These are phyloP conservation scores for Gopherus flavomarginatus DNA, from an alignment of 2,113 vertebrate species.

Conservation along the genomic window DNA sequence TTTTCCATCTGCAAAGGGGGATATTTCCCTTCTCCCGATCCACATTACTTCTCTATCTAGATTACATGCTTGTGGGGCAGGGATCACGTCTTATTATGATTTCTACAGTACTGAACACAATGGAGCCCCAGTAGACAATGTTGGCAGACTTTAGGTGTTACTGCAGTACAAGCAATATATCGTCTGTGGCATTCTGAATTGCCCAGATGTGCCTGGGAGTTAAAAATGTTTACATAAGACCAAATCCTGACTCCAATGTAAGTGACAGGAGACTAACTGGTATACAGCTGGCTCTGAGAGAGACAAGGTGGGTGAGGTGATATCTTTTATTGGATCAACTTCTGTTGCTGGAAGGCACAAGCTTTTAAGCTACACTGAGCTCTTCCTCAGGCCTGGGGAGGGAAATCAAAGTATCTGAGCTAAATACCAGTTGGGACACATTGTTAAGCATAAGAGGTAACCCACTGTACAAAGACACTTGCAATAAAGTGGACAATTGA, in stretches of 20 bases:
- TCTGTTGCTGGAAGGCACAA: background rate
- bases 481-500: background rate
- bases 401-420: background rate
- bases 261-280: background rate
- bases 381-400: background rate
- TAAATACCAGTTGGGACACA: background rate
- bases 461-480: background rate
- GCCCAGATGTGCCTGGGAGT: background rate
- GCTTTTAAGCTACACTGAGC: too few relatives aligned
- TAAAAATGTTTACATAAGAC: background rate
- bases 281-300: background rate
- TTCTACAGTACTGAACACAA: background rate
- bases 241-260: background rate
- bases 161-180: background rate
- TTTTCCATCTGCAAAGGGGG: background rate
- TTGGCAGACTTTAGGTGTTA: background rate
- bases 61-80: background rate
- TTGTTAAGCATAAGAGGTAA: background rate
- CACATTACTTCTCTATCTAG: background rate
- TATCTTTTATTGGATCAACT: background rate
- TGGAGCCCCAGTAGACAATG: background rate
- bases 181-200: background rate
- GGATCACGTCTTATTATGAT: background rate
- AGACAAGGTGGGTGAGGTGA: background rate
- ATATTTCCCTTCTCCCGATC: background rate